These are phyloP conservation scores for Lepidothrix coronata DNA, from an alignment of 2,113 vertebrate species.

Conservation along the genomic window DNA sequence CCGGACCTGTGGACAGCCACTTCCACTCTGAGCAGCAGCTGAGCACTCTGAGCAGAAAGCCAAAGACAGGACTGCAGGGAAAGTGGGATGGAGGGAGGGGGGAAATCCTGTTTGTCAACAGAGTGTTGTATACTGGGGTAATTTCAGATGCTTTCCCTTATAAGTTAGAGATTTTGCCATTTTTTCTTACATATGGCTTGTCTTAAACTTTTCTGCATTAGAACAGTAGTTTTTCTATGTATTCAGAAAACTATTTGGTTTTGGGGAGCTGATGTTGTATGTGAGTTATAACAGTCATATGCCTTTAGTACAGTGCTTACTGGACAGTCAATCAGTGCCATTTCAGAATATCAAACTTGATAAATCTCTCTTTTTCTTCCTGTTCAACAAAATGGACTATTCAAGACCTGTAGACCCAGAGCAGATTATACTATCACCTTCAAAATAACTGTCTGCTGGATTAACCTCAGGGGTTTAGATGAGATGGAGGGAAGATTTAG, in stretches of 20 bases:
- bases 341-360: background rate
- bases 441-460: background rate
- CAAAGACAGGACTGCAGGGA: background rate
- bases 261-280: background rate
- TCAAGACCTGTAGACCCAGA: background rate
- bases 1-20: background rate
- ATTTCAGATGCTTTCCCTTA: background rate
- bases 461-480: background rate
- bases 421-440: background rate
- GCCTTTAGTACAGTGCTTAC: background rate
- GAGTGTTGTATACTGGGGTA: background rate
- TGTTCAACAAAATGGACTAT: background rate
- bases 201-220: background rate
- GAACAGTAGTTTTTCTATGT: background rate
- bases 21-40: background rate
- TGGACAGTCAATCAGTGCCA: background rate
- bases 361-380: background rate
- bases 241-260: background rate
- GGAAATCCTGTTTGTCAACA: background rate
- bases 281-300: background rate
- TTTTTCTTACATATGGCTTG: background rate
- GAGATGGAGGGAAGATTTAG: background rate
- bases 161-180: background rate
- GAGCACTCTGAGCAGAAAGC: no score
- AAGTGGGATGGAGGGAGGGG: background rate